Evolutionary conservation across 2,888 invertebrate genomes (phyloP), one percentile per base, ranked within the genome.

Genomic region (Caenorhabditis sp.): DNA sequence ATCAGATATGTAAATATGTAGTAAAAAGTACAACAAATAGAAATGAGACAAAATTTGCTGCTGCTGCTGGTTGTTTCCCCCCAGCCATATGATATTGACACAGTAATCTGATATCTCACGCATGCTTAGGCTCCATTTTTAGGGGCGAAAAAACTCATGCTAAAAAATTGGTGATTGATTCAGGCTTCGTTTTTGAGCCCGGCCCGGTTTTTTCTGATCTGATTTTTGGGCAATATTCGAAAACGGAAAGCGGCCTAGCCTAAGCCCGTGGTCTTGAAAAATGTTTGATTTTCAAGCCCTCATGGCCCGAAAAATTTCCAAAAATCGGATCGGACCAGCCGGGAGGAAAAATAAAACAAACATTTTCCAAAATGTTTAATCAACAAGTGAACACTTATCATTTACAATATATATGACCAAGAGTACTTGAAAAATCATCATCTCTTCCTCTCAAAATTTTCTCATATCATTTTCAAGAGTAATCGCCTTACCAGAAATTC

Each of bases 11-110:
- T 43, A 43, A 43, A 43, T 43, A 43, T n/a, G 17, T 43, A 31
- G 31, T 43, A 43, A 43, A 43, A 43, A 43, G 43, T 43, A 43
- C 43, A 43, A 43, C 43, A 43, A 43, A 43, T 43, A 43, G 43
- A 43, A 43, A 43, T 14, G 17, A 43, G 12, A 43, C 17, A 43
- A 43, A 43, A 43, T 43, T 43, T 43, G 31, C 31, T 31, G 31
- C 31, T 43, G n/a, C n/a, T 43, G 43, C 43, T 43, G 12, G 43
- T 14, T 43, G 43, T 2, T 17, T 43, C 14, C 8, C 14, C 3
- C 3, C 6, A 43, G 43, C 8, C 43, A 43, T 3, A 43, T 43
- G 43, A 43, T 43, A 43, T 43, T 43, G 43, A 43, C 43, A 43
- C 43, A 43, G 43, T 43, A 43, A 43, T 43, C 43, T 14, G 43